Conservation (phyloP, 2,113 vertebrate genomes). For the Archocentrus centrarchus region DNA sequence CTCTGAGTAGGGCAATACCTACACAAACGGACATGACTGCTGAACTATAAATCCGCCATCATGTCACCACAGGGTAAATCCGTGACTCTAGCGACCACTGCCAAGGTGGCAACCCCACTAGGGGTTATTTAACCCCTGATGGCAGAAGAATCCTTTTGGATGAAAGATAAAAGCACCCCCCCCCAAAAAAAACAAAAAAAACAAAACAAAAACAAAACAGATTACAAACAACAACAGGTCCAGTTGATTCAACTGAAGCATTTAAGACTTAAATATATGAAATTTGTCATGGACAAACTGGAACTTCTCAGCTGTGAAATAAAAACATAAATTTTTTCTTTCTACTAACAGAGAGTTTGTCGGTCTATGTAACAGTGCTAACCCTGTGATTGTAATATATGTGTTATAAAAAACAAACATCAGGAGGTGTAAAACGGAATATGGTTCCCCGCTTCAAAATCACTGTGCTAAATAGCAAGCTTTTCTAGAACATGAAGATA, state of each 20-base stretch:
- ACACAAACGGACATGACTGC: not conserved
- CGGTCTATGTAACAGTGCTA: not conserved
- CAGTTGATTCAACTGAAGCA: not conserved
- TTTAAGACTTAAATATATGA: not conserved
- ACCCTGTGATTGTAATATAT: not conserved
- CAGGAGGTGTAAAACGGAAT: not conserved
- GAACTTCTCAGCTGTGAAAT: not conserved
- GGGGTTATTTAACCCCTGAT: too few relatives aligned
- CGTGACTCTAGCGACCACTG: not conserved
- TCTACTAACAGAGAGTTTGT: not conserved
- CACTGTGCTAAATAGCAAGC: not conserved
- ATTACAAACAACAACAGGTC: not conserved
- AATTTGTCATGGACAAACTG: not conserved
- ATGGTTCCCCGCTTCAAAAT: not conserved
- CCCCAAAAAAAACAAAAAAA: not conserved
- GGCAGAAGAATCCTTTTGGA: not conserved
- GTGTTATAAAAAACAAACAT: slow-evolving; percentile 33
- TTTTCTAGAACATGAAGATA: not conserved
- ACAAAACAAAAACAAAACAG: too few relatives aligned
- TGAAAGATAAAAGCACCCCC: not conserved
- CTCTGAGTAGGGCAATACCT: not conserved
- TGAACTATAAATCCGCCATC: not conserved
- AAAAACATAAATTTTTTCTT: not conserved
- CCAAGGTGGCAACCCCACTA: not conserved
- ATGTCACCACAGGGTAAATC: not conserved